Evolutionary conservation across 2,113 vertebrate species (phyloP).

Genomic region (Laticauda colubrina): DNA sequence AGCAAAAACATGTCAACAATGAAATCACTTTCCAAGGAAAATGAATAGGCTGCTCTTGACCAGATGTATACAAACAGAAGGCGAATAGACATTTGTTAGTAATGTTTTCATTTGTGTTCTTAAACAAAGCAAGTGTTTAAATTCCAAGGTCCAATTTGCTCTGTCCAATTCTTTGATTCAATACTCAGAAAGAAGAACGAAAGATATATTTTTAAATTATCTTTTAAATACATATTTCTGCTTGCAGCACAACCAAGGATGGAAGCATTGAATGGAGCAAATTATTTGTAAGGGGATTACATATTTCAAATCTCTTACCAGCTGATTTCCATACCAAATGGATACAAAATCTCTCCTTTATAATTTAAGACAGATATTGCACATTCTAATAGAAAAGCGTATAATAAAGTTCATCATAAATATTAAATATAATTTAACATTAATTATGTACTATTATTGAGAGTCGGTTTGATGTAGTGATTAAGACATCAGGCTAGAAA

Average conservation of each 20-base stretch:
- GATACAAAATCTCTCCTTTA: background rate
- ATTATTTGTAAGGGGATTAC: background rate
- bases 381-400: background rate
- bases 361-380: background rate
- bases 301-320: background rate
- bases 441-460: background rate
- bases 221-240: background rate
- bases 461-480: background rate
- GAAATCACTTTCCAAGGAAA: background rate
- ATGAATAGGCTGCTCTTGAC: background rate
- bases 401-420: background rate
- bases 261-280: background rate
- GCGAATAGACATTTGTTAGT: background rate
- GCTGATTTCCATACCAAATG: background rate
- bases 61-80: background rate
- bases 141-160: background rate
- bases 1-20: background rate
- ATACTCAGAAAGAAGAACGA: background rate
- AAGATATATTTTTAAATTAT: background rate
- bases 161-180: background rate
- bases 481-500: background rate
- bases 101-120: background rate
- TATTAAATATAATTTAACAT: background rate
- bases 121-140: background rate
- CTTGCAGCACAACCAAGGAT: background rate